Percentiles rank a stretch among this genome's conserved stretches.
Conservation (phyloP, 2,113 vertebrate species). For the Chionis minor region DNA sequence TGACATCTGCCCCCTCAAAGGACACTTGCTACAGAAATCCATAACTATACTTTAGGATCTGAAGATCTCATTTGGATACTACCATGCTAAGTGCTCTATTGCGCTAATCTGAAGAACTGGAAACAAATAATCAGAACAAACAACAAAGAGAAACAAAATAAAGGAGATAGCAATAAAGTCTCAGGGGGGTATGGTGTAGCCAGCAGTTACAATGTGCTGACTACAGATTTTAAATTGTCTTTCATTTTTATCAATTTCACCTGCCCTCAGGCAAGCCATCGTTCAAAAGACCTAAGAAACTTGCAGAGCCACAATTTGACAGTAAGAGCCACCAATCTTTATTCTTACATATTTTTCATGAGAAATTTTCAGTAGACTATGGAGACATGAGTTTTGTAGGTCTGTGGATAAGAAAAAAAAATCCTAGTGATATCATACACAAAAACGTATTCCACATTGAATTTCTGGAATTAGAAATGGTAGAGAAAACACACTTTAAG, state of each 20-base stretch:
- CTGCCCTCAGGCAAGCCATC: not conserved
- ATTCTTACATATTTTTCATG: not conserved
- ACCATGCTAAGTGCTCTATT: not conserved
- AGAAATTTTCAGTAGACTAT: not conserved
- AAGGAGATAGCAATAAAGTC: not conserved
- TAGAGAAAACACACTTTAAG: not conserved
- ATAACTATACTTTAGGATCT: not conserved
- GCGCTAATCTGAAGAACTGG: not conserved
- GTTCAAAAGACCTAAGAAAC: not conserved
- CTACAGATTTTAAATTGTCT: not conserved
- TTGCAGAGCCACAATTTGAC: not conserved
- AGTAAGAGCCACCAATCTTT: not conserved
- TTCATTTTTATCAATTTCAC: not conserved
- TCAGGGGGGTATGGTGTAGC: not conserved
- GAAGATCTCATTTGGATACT: not conserved
- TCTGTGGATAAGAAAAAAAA: not conserved
- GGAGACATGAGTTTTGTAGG: not conserved
- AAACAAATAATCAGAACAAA: not conserved
- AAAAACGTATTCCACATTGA: not conserved
- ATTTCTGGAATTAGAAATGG: not conserved
- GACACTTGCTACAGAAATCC: not conserved
- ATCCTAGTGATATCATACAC: not conserved
- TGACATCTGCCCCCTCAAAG: not conserved
- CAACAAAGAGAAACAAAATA: not conserved
- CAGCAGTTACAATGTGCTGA: not conserved